These are phyloP conservation scores for Cheilosia vernalis DNA, from an alignment of 2,888 invertebrate genomes.

Conservation along the genomic window DNA sequence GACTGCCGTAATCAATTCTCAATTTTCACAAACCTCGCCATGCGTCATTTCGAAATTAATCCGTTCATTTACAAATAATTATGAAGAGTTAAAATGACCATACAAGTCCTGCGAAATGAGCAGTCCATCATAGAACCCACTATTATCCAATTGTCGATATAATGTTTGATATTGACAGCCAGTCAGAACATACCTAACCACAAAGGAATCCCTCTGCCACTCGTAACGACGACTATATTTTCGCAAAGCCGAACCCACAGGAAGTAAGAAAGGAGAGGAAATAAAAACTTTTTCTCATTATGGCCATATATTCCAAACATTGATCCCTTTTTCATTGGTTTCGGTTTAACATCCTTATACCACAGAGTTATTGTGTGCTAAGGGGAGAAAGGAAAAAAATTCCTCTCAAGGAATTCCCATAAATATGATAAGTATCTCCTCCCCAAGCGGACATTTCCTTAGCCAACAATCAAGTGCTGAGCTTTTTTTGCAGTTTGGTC, in stretches of 20 bases:
- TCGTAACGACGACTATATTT: too few relatives aligned
- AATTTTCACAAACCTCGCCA: too few relatives aligned
- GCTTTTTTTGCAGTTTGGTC: conserved; percentile 45
- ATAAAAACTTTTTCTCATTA: conserved; percentile 36
- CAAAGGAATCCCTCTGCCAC: too few relatives aligned
- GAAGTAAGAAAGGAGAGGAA: background rate
- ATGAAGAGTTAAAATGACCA: too few relatives aligned
- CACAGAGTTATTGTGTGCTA: conserved; percentile 62
- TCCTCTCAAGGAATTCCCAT: conserved; percentile 57
- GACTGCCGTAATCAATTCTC: too few relatives aligned
- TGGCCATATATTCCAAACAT: conserved; percentile 51
- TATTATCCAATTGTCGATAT: too few relatives aligned
- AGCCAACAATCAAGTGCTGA: conserved; percentile 52
- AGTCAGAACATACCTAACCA: too few relatives aligned
- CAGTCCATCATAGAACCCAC: too few relatives aligned
- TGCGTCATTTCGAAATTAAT: too few relatives aligned
- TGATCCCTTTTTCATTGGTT: conserved; percentile 70
- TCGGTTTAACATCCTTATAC: conserved; percentile 61
- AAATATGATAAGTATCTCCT: conserved; percentile 71
- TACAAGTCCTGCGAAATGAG: too few relatives aligned
- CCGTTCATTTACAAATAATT: too few relatives aligned
- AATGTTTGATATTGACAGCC: too few relatives aligned
- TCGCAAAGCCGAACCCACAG: background rate
- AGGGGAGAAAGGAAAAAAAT: conserved; percentile 34
- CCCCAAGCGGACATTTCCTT: conserved; percentile 18